These are phyloP conservation scores for Caerostris darwini DNA, from an alignment of 1,140 invertebrate species.

Conservation along the genomic window DNA sequence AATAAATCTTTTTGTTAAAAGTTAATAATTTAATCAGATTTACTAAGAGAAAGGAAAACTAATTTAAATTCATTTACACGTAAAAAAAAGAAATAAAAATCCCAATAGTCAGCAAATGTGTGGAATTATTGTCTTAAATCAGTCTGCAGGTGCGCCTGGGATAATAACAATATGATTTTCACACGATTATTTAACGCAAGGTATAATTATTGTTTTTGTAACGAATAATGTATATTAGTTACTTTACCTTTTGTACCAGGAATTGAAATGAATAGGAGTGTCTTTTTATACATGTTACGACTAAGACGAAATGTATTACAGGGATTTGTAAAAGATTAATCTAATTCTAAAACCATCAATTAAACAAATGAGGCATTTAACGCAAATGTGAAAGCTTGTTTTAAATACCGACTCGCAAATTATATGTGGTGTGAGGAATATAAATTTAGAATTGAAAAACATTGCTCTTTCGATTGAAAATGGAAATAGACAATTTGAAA, in stretches of 20 bases:
- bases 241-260: background rate
- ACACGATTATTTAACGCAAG: background rate
- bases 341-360: background rate
- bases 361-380: no score
- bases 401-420: no score
- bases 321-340: background rate
- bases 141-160: background rate
- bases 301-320: background rate
- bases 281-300: background rate
- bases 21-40: no score
- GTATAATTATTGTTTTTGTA: background rate
- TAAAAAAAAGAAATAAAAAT: no score
- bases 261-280: background rate
- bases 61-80: no score
- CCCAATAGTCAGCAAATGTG: no score
- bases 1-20: background rate
- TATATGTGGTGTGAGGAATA: no score
- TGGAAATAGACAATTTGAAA: no score
- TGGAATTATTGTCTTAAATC: background rate
- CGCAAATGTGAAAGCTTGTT: no score
- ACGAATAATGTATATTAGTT: background rate
- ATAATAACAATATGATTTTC: background rate
- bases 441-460: no score
- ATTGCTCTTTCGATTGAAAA: no score
- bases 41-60: no score